Base-by-base conservation (phyloP, 2,888 invertebrate genomes). In the Siphonodentalium dalli region DNA sequence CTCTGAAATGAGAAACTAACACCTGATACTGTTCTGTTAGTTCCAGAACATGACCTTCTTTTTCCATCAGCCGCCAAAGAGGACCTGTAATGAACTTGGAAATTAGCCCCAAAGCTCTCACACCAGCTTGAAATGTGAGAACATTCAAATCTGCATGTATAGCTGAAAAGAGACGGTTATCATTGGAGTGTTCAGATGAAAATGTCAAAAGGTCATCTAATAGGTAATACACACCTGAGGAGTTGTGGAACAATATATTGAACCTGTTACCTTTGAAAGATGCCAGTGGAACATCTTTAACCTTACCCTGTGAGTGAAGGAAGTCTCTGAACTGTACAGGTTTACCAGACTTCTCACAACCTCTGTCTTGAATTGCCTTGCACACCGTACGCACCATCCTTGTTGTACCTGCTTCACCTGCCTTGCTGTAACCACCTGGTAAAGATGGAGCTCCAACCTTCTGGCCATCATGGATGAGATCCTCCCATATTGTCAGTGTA, bases 311-410 rank as follows among this genome's bases (percentile, higher is more conserved):
- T 8, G 27, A 15, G 5, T 31, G 27, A 13, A 57, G 28, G 38
- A 29, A 57, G 11, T 48, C 46, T 5, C 49, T 18, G 31, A 61
- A 61, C 39, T 41, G 23, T 23, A 58, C 46, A n/a, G 55, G 54
- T 38, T 58, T 54, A 6, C 58, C 58, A 28, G 50, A 35, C 37
- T 46, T 52, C 31, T 58, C 46, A 43, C 56, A 54, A 4, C 54
- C 61, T 20, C 61, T 34, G 31, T 53, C 54, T 40, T 55, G 58
- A 13, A 61, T 26, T 11, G 54, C 54, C 37, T 61, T 61, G 38
- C 57, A 58, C 13, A 54, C 54, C 4, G 58, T 58, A 9, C 61
- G 9, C 9, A 59, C 39, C 40, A 58, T 7, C 9, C 58, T 23
- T 4, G 42, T 49, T 18, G 61, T 51, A 13, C 58, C 54, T 6